These are phyloP conservation scores for Apteryx owenii DNA, from an alignment of 2,113 vertebrate species.

Conservation along the genomic window DNA sequence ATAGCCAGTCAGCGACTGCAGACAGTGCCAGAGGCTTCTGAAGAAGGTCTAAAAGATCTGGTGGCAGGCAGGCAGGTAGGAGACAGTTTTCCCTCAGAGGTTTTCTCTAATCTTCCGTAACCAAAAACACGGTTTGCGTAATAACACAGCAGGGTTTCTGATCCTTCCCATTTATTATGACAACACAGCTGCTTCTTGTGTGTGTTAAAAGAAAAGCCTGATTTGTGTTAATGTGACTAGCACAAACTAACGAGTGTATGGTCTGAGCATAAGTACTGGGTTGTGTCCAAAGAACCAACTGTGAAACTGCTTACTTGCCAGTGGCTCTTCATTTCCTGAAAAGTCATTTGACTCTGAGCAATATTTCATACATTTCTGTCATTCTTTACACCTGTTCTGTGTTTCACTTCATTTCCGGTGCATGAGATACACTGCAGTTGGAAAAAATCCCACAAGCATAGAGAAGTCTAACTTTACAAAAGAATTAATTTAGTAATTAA, in stretches of 20 bases:
- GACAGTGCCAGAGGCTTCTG: not conserved
- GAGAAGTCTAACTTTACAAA: not conserved
- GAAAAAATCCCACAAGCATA: not conserved
- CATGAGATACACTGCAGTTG: not conserved
- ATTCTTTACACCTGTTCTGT: not conserved
- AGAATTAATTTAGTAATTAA: not conserved
- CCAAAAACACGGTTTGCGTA: too few relatives aligned
- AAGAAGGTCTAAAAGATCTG: not conserved
- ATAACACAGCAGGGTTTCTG: not conserved
- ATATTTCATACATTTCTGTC: not conserved
- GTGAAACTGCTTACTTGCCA: not conserved
- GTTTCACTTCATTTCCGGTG: not conserved
- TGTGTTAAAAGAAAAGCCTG: not conserved
- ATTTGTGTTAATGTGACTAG: not conserved
- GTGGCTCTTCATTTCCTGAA: fast-evolving
- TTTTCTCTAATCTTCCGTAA: not conserved
- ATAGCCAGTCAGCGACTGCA: not conserved
- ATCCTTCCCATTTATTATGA: not conserved
- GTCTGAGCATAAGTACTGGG: not conserved
- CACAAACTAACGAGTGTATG: not conserved
- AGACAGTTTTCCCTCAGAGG: not conserved
- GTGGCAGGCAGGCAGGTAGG: not conserved
- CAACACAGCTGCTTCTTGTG: not conserved
- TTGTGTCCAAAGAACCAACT: not conserved
- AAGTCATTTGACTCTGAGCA: fast-evolving